These are phyloP conservation scores for Pelobates fuscus DNA, from an alignment of 2,113 vertebrate genomes.

Conservation along the genomic window DNA sequence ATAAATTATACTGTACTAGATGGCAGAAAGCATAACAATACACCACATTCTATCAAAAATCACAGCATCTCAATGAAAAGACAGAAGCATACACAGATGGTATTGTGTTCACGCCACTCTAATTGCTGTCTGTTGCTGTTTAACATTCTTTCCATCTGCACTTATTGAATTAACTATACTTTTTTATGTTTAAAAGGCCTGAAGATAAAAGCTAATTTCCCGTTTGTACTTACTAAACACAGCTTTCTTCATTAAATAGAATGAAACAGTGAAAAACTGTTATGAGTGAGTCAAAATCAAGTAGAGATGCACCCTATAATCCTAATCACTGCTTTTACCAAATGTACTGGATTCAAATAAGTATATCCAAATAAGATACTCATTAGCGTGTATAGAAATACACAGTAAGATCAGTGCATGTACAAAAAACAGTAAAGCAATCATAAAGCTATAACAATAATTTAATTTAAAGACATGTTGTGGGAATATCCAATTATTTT, in stretches of 20 bases:
- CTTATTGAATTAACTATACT: constrained; percentile 11
- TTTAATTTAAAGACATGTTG: too few relatives aligned
- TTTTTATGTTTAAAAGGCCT: too few relatives aligned
- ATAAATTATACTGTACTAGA: neutral
- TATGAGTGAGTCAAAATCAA: neutral
- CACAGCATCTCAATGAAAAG: neutral
- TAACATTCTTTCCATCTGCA: constrained; percentile 19
- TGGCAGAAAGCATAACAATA: neutral
- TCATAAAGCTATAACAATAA: too few relatives aligned
- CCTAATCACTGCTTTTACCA: too few relatives aligned
- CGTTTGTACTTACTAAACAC: neutral
- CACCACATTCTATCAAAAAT: neutral
- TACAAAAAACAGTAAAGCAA: too few relatives aligned
- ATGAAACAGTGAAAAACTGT: neutral
- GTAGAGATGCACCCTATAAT: neutral
- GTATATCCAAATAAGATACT: too few relatives aligned
- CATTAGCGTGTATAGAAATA: too few relatives aligned
- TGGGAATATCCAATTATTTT: too few relatives aligned
- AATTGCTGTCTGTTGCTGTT: constrained; percentile 24
- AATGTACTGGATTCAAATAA: too few relatives aligned
- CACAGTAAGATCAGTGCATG: too few relatives aligned
- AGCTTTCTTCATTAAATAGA: neutral
- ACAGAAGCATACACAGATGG: constrained; percentile 3
- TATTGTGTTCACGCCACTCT: neutral
- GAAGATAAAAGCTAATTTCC: too few relatives aligned